phyloP scores from a whole-genome alignment of 2,888 invertebrate species.

The Dioctria linearis region DNA sequence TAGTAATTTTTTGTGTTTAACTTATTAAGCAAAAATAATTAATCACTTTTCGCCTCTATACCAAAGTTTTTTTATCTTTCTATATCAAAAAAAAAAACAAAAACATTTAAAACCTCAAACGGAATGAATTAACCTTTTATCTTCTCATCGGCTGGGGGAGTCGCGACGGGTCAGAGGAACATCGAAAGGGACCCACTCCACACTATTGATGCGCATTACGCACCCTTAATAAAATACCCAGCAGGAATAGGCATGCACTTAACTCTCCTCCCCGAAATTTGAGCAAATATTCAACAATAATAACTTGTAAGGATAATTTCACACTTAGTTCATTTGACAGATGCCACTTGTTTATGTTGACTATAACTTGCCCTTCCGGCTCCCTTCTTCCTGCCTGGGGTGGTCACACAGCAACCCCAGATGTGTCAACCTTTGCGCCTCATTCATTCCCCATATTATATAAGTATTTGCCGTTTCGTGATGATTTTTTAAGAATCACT shows the following conservation, averaged over 20 bases:
- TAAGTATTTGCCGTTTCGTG: neutral
- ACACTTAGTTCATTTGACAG: constrained; percentile 64
- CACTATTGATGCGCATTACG: constrained; percentile 20
- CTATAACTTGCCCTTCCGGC: constrained; percentile 32
- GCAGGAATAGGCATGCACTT: constrained; percentile 7
- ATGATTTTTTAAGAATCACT: constrained; percentile 56
- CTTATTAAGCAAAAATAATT: no score
- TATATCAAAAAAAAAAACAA: neutral
- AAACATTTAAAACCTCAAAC: constrained; percentile 34
- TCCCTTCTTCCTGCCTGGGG: constrained; percentile 54
- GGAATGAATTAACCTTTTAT: constrained; percentile 40
- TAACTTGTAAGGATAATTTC: constrained; percentile 62
- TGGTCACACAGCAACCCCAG: constrained; percentile 46
- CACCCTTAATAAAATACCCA: constrained; percentile 22
- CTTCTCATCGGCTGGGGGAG: constrained; percentile 12
- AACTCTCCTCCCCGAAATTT: neutral
- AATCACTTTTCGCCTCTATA: no score
- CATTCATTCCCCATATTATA: constrained; percentile 40
- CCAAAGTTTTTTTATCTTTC: no score
- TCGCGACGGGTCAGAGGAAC: neutral
- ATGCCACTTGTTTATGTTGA: constrained; percentile 63
- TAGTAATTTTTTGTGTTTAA: no score
- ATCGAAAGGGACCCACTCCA: no score
- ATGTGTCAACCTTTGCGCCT: constrained; percentile 27
- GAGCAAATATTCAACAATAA: constrained; percentile 48